Conservation (phyloP, 2,797 vertebrate genomes). For the Cossypha caffra region DNA sequence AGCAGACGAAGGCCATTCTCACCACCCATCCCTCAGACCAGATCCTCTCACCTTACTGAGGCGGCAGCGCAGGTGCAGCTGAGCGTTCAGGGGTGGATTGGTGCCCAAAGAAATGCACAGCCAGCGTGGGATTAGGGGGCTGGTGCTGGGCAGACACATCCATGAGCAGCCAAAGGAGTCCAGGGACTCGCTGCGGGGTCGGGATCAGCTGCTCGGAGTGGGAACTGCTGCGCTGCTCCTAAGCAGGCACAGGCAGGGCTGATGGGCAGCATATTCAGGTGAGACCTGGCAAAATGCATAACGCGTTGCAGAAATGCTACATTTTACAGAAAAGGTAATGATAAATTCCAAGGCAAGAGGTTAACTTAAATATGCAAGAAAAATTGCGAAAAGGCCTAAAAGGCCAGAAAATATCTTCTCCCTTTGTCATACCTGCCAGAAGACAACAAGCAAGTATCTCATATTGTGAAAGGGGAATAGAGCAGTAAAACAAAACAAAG, state of each 20-base stretch:
- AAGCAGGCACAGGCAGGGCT: neutral
- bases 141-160: neutral
- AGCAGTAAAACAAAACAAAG: neutral
- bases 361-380: neutral
- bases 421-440: neutral
- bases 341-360: neutral
- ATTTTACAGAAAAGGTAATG: neutral
- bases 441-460: neutral
- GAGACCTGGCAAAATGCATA: neutral
- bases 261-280: neutral
- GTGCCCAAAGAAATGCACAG: accelerated
- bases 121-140: neutral
- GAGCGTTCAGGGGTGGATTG: neutral
- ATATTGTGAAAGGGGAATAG: neutral
- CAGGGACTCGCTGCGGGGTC: accelerated
- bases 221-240: neutral
- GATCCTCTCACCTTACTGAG: neutral
- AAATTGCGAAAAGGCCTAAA: neutral
- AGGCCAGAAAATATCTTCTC: neutral
- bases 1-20: neutral
- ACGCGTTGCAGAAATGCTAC: neutral
- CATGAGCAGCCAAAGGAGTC: neutral
- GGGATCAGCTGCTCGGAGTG: neutral
- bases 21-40: accelerated
- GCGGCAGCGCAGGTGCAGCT: neutral